phyloP scores from a whole-genome alignment of 2,888 invertebrate species.

The Podabrus alpinus region DNA sequence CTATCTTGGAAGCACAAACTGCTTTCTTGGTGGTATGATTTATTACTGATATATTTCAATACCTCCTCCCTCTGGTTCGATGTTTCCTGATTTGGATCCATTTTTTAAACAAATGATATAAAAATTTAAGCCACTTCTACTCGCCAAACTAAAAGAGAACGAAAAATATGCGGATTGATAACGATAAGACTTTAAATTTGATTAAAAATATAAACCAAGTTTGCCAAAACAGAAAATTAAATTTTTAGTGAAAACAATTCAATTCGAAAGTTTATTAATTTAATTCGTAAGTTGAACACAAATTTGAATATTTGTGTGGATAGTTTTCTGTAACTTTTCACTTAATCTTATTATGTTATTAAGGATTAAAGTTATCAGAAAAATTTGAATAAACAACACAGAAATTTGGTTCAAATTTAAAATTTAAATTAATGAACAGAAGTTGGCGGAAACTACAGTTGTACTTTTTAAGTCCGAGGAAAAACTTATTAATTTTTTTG shows the following conservation, averaged over 20 bases:
- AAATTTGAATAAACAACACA: background rate
- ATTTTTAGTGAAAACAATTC: background rate
- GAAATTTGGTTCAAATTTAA: background rate
- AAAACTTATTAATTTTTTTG: background rate
- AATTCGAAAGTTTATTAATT: background rate
- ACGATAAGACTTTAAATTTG: background rate
- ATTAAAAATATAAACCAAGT: background rate
- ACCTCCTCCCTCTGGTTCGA: background rate
- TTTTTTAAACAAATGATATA: background rate
- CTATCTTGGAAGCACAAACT: background rate
- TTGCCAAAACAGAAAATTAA: background rate
- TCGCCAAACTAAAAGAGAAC: background rate
- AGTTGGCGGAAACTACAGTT: background rate
- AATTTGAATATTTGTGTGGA: background rate
- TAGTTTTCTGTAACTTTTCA: background rate
- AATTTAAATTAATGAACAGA: background rate
- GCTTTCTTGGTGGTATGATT: background rate
- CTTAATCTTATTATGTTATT: background rate
- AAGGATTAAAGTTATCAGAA: background rate
- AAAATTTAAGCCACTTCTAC: background rate
- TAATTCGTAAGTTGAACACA: background rate
- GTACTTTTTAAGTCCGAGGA: background rate
- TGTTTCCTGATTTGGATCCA: background rate
- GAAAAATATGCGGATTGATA: background rate
- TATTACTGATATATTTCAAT: background rate